phyloP scores from a whole-genome alignment of 2,113 vertebrate genomes.

The Entelurus aequoreus region DNA sequence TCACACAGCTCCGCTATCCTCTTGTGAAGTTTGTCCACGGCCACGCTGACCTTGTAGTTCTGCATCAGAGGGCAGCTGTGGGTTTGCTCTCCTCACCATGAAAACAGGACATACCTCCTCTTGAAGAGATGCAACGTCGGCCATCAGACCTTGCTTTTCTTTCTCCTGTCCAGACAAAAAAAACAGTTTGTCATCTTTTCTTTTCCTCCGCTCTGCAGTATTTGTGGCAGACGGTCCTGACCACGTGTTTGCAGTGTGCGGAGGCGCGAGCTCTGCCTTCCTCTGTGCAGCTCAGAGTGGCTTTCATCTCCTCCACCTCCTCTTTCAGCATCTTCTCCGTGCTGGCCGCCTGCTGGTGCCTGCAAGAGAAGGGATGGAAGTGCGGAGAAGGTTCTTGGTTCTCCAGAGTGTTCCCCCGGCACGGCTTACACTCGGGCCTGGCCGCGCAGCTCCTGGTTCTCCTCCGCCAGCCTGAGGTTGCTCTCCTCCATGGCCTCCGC shows the following conservation, averaged over 20 bases:
- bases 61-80: slow-evolving; percentile 42
- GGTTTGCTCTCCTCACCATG: not conserved
- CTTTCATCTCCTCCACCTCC: slow-evolving; percentile 88
- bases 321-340: slow-evolving; percentile 82
- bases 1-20: slow-evolving; percentile 77
- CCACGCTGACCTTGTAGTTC: slow-evolving; percentile 78
- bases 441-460: slow-evolving; percentile 69
- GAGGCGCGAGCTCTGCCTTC: slow-evolving; percentile 67
- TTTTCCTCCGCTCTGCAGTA: not conserved
- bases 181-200: not conserved
- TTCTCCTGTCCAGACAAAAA: slow-evolving; percentile 68
- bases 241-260: slow-evolving; percentile 78
- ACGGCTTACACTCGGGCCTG: slow-evolving; percentile 74
- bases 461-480: slow-evolving; percentile 76
- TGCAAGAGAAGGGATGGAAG: slow-evolving; percentile 32
- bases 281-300: slow-evolving; percentile 71
- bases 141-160: slow-evolving; percentile 79
- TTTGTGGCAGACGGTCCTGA: slow-evolving; percentile 41
- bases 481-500: slow-evolving; percentile 80
- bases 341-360: slow-evolving; percentile 77
- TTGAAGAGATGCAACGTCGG: slow-evolving; percentile 79
- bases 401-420: too few relatives aligned
- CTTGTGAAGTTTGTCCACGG: slow-evolving; percentile 77
- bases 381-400: not conserved
- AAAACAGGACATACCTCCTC: slow-evolving; percentile 74